Base-by-base conservation (phyloP, 2,888 invertebrate species). In the Balanococcus diminutus region DNA sequence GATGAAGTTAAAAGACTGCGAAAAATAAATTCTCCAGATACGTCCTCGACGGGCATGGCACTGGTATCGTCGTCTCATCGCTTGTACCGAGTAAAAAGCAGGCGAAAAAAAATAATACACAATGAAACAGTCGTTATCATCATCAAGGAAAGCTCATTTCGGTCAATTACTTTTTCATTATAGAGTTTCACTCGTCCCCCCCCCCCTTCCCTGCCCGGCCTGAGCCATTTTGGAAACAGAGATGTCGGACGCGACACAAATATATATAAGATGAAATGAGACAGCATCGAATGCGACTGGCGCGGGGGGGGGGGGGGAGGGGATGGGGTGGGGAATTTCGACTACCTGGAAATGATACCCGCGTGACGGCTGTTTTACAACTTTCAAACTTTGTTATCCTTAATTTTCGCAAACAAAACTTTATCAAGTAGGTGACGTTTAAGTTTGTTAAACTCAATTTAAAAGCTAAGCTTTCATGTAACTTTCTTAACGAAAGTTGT, bases 311-410 rank as follows among this genome's bases (percentile, higher is more conserved):
- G n/a, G n/a, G n/a, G n/a, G n/a, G n/a, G n/a, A n/a, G 36, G 11
- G 19, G 36, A 79, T n/a, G n/a, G n/a, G n/a, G n/a, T n/a, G n/a
- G 36, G 11, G 19, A 79, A 79, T 79, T 79, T 32, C 56, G 56
- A 31, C n/a, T 82, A 82, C 82, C 82, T 82, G 82, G 56, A 82
- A 46, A 82, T 56, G 82, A 82, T 82, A 82, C 82, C 82, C 82
- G 56, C 31, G 82, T 82, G 82, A 82, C 82, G 82, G 56, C 82
- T 82, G 82, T 82, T 82, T 82, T 82, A 82, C 82, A 56, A 82
- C 56, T 82, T 82, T 51, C 82, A 82, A 51, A 82, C 51, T 82
- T 82, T 82, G 46, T 46, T 51, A 32, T 28, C 31, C 51, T 46
- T 56, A 82, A 51, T 46, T 82, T 82, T 82, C 51, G 31, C 56